phyloP scores from a whole-genome alignment of 2,113 vertebrate genomes.

The Monopterus albus region DNA sequence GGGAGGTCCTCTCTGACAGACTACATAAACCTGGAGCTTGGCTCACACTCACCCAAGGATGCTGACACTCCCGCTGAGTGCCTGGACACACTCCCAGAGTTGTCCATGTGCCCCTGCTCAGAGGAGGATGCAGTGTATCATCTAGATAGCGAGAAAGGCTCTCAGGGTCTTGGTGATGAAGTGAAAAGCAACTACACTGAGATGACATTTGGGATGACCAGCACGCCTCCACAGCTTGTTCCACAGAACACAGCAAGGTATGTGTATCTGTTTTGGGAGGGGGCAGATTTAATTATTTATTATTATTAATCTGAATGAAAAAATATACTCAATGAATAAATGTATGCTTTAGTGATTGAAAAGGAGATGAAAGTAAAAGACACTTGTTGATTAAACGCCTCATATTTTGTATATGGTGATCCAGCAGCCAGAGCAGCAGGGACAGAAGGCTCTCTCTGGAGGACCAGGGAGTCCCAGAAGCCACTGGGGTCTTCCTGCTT shows the following conservation, averaged over 20 bases:
- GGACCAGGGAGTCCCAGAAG: slow-evolving; percentile 62
- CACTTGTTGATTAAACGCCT: neutral
- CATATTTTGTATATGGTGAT: slow-evolving; percentile 3
- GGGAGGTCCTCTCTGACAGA: slow-evolving; percentile 86
- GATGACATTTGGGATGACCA: slow-evolving; percentile 87
- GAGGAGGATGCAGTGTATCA: slow-evolving; percentile 65
- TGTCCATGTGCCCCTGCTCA: slow-evolving; percentile 77
- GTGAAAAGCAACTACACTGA: slow-evolving; percentile 88
- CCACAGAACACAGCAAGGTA: slow-evolving; percentile 79
- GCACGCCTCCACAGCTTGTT: slow-evolving; percentile 85
- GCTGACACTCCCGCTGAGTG: slow-evolving; percentile 65
- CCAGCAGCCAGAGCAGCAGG: slow-evolving; percentile 81
- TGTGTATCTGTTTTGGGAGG: slow-evolving; percentile 1
- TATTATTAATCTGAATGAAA: no score
- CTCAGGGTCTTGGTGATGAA: slow-evolving; percentile 53
- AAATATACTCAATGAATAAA: neutral
- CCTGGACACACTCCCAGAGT: slow-evolving; percentile 79
- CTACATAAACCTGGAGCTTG: slow-evolving; percentile 91
- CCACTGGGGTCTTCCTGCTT: slow-evolving; percentile 84
- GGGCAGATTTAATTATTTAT: no score
- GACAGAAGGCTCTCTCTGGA: slow-evolving; percentile 85
- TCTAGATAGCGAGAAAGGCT: slow-evolving; percentile 54
- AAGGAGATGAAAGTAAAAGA: no score
- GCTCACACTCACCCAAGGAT: slow-evolving; percentile 72
- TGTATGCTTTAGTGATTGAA: no score